These are phyloP conservation scores for Yponomeuta evonymella DNA, from an alignment of 2,888 invertebrate genomes.

Conservation along the genomic window DNA sequence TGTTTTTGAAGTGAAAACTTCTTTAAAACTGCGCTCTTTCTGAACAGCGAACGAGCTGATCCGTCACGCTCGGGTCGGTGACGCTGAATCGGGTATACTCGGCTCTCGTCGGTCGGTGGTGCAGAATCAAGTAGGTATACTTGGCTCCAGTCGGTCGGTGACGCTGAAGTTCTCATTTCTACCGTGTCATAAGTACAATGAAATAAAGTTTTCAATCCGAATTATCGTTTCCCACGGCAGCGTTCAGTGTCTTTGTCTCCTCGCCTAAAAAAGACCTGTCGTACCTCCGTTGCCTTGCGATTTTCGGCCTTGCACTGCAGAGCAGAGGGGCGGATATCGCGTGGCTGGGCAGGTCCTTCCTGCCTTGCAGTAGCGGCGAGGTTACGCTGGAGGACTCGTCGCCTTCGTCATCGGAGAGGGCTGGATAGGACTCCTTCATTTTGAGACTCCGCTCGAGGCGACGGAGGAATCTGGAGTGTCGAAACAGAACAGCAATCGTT, in stretches of 20 bases:
- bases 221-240: conserved; percentile 58
- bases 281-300: conserved; percentile 63
- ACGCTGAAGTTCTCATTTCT: conserved; percentile 63
- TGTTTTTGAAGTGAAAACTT: too few relatives aligned
- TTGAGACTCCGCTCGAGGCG: conserved; percentile 83
- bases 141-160: too few relatives aligned
- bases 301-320: conserved; percentile 65
- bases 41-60: too few relatives aligned
- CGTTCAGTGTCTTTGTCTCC: conserved; percentile 61
- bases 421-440: conserved; percentile 78
- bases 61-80: too few relatives aligned
- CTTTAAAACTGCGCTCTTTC: too few relatives aligned
- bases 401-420: conserved; percentile 76
- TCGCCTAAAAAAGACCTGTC: conserved; percentile 63
- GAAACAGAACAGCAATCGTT: too few relatives aligned
- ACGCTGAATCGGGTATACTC: too few relatives aligned
- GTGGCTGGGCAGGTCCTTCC: conserved; percentile 61
- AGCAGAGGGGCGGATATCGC: conserved; percentile 65
- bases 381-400: conserved; percentile 80
- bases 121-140: too few relatives aligned
- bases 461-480: conserved; percentile 77
- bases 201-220: conserved; percentile 47
- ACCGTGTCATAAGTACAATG: conserved; percentile 45
- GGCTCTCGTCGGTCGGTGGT: too few relatives aligned
- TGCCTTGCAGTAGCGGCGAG: conserved; percentile 75